Evolutionary conservation across 2,797 vertebrate genomes (phyloP).

Genomic region (Potorous gilbertii): DNA sequence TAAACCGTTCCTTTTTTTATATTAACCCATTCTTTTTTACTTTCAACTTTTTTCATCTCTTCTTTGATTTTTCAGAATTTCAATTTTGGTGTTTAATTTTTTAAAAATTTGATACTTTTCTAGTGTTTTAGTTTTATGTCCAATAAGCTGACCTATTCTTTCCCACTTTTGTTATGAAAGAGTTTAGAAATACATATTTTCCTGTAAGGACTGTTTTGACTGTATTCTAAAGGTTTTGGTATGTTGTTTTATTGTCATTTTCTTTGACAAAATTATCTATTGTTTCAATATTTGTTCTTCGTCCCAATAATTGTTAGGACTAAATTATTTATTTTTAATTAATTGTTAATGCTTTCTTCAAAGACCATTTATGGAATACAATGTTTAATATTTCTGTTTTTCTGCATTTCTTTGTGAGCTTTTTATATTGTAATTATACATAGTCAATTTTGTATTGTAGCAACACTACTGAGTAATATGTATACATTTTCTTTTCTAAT

Average conservation of each 20-base stretch:
- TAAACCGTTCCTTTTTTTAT: background rate
- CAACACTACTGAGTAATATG: background rate
- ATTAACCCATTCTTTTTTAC: background rate
- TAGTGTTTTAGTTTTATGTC: background rate
- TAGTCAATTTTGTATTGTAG: background rate
- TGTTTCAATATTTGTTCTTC: background rate
- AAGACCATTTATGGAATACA: background rate
- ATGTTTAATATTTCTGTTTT: background rate
- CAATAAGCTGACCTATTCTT: background rate
- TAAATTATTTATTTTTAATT: background rate
- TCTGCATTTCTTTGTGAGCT: background rate
- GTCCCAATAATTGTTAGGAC: background rate
- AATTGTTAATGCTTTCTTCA: background rate
- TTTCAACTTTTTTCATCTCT: background rate
- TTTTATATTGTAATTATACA: background rate
- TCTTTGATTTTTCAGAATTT: background rate
- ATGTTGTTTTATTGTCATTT: background rate
- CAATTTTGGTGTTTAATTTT: background rate
- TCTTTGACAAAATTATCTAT: background rate
- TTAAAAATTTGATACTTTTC: background rate
- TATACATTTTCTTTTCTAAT: background rate
- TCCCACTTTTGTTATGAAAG: background rate
- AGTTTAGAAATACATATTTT: background rate
- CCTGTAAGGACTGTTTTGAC: background rate
- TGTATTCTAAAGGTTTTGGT: background rate